Conservation (phyloP, 2,113 vertebrate species). For the Ornithorhynchus anatinus region DNA sequence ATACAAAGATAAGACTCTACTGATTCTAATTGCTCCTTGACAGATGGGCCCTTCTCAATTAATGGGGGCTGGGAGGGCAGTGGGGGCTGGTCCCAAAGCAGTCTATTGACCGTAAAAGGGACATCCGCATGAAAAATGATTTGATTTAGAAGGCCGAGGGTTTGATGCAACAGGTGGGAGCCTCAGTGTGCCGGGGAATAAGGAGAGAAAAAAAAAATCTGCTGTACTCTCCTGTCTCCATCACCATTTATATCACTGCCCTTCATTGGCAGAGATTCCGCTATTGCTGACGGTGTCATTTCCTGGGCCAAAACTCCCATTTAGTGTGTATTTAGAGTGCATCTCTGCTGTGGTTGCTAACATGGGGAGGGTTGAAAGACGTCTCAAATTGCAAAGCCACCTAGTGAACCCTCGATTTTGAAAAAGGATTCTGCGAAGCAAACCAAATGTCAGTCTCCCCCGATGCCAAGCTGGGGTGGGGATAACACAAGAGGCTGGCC, state of each 20-base stretch:
- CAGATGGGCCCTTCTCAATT: too few relatives aligned
- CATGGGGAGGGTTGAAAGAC: neutral
- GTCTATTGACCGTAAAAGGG: neutral
- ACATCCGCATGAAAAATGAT: accelerated
- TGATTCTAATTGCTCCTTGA: too few relatives aligned
- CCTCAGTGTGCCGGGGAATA: neutral
- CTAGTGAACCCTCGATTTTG: neutral
- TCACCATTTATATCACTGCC: neutral
- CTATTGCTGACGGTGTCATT: neutral
- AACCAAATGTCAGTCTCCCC: neutral
- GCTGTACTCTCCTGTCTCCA: neutral
- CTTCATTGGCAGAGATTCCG: neutral
- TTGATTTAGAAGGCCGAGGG: neutral
- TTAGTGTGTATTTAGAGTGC: conserved; percentile 14
- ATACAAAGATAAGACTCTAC: too few relatives aligned
- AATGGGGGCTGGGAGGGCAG: too few relatives aligned
- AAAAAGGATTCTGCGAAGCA: neutral
- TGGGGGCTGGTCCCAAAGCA: neutral
- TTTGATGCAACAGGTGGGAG: neutral
- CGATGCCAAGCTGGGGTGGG: neutral
- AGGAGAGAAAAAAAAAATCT: neutral
- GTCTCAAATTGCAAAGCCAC: neutral
- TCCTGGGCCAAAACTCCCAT: conserved; percentile 47
- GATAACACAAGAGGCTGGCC: neutral
- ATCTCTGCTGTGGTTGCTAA: neutral